Base-by-base conservation (phyloP, 2,888 invertebrate species). In the Pyrochroa serraticornis region DNA sequence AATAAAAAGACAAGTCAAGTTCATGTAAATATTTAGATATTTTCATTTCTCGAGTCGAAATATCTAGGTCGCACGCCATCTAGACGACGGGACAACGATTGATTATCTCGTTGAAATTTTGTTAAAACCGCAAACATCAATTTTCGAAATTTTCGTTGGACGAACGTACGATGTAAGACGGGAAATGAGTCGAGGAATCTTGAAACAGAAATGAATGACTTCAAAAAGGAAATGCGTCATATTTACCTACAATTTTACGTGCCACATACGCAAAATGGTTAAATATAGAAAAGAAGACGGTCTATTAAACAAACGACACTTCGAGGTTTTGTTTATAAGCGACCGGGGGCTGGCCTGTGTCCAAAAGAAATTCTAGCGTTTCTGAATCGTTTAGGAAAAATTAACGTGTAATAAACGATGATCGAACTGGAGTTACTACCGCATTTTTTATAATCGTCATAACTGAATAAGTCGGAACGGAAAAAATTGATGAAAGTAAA, bases 281-380 rank as follows among this genome's bases (percentile, higher is more conserved):
- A 42, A 42, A 22, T 42, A 31, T 42, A 42, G 42, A 42, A 22
- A 9, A 30, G 32, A 30, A 2, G n/a, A 9, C 32, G 9, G 10
- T 42, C 32, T 7, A 2, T 42, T 30, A 42, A 42, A 31, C 32
- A 42, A 42, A 42, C 32, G 42, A 42, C 42, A 42, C 42, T 42
- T 42, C 12, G 42, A 32, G 44, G 47, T 66, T 62, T 62, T 63
- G 58, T 63, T 67, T 67, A 62, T 61, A n/a, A n/a, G 55, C 59
- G 39, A 53, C 55, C 47, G 33, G 34, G 36, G 34, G 36, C 59
- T 68, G 68, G 68, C 62, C 14, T 41, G 34, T 8, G 31, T 60
- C 68, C 68, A 68, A 61, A 33, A 14, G 14, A 42, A 44, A 30
- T 50, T 58, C 49, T 51, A 54, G 45, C 37, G 13, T 32, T 56